A percentile compares a stretch with the other conserved stretches of the same genome.
phyloP scores from a whole-genome alignment of 1,140 invertebrate species.

The Lepidurus packardi region DNA sequence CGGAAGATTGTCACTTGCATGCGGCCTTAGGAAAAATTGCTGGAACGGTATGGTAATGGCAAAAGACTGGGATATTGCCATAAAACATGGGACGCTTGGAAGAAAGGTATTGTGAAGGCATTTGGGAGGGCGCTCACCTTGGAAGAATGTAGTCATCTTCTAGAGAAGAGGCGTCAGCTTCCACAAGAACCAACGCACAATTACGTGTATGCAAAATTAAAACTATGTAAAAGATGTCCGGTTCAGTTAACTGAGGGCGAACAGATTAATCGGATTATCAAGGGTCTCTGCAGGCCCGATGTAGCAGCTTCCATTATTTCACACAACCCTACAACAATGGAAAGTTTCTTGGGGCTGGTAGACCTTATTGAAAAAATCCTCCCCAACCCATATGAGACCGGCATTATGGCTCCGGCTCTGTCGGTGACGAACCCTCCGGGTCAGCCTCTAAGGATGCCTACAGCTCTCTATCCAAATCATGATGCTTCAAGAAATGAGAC shows the following conservation, averaged over 20 bases:
- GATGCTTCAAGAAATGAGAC: background rate
- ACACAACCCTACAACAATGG: background rate
- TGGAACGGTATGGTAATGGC: constrained; percentile 24
- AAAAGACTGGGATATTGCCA: background rate
- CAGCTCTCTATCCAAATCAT: background rate
- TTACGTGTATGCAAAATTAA: constrained; percentile 27
- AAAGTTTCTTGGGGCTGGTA: background rate
- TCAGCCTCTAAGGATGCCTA: background rate
- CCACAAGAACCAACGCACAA: background rate
- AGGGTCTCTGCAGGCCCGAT: background rate
- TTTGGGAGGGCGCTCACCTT: constrained; percentile 11
- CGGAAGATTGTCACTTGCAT: background rate
- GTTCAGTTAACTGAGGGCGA: background rate
- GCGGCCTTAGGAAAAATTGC: constrained; percentile 27
- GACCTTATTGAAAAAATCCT: background rate
- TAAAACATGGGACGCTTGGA: background rate
- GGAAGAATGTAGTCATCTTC: constrained; percentile 10
- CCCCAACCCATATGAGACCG: background rate
- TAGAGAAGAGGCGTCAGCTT: constrained; percentile 2
- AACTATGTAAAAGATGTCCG: constrained; percentile 24
- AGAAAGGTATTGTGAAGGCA: background rate
- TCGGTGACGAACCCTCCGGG: no score
- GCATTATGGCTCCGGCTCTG: background rate
- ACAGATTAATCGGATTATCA: background rate
- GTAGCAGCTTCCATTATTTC: background rate